Conservation (phyloP, 1,140 invertebrate species). For the Drosophila aff. region DNA sequence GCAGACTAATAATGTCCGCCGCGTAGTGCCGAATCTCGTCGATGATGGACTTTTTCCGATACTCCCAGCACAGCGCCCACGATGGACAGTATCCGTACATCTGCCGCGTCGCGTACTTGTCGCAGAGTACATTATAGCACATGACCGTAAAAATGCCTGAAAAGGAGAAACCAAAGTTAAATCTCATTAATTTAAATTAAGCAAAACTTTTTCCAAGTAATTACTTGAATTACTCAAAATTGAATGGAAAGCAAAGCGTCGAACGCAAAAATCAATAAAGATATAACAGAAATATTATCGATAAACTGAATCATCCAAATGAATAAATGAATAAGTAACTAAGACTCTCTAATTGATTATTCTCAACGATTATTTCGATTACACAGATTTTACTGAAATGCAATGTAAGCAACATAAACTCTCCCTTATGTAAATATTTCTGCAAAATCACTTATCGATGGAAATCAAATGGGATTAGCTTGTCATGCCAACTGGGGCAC, state of each 20-base stretch:
- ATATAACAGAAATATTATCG: too few species aligned
- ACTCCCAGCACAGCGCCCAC: slow-evolving; percentile 99
- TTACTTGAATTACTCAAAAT: not conserved
- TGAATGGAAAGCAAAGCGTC: not conserved
- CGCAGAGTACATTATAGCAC: slow-evolving; percentile 99
- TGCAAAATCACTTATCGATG: slow-evolving; percentile 7
- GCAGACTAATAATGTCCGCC: slow-evolving; percentile 98
- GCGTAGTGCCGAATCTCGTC: slow-evolving; percentile 98
- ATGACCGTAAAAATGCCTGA: slow-evolving; percentile 98
- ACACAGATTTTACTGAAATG: too few species aligned
- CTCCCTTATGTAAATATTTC: not conserved
- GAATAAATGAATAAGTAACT: too few species aligned
- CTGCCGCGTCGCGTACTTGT: slow-evolving; percentile 98
- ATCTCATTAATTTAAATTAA: too few species aligned
- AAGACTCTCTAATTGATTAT: too few species aligned
- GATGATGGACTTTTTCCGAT: slow-evolving; percentile 98
- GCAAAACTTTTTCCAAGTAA: too few species aligned
- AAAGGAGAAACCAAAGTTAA: slow-evolving; percentile 38
- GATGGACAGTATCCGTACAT: slow-evolving; percentile 99
- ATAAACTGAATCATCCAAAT: too few species aligned
- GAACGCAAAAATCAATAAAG: too few species aligned
- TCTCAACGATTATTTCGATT: too few species aligned
- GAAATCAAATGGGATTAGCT: slow-evolving; percentile 4
- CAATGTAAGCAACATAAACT: not conserved
- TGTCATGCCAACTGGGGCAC: slow-evolving; percentile 21